Conservation (phyloP, 2,888 invertebrate species). For the Galerucella pusilla region DNA sequence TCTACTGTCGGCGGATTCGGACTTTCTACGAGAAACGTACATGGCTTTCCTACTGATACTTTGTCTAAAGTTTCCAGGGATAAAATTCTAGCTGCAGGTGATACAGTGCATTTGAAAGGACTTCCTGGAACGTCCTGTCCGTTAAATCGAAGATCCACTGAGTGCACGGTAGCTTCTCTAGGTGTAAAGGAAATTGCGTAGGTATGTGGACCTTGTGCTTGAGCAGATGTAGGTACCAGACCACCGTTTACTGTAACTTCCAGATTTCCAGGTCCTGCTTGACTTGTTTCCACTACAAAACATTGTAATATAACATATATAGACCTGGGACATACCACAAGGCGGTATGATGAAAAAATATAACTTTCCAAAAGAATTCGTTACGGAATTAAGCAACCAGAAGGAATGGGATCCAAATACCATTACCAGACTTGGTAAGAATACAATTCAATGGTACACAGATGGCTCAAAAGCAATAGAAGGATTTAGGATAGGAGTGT, state of each 20-base stretch:
- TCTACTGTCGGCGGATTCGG: conserved; percentile 85
- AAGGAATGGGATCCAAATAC: too few relatives aligned
- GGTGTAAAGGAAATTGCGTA: conserved; percentile 98
- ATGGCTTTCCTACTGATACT: conserved; percentile 86
- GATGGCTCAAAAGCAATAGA: too few relatives aligned
- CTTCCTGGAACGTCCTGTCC: conserved; percentile 94
- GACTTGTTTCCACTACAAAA: conserved; percentile 90
- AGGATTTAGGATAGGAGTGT: too few relatives aligned
- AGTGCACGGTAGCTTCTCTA: conserved; percentile 88
- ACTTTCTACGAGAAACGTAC: conserved; percentile 89
- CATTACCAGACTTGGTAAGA: too few relatives aligned
- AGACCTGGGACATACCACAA: too few relatives aligned
- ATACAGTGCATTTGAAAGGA: conserved; percentile 83
- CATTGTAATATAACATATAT: too few relatives aligned
- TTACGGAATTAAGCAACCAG: too few relatives aligned
- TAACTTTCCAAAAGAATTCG: too few relatives aligned
- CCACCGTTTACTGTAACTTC: conserved; percentile 99
- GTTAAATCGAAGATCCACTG: conserved; percentile 95
- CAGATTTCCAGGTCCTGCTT: conserved; percentile 97
- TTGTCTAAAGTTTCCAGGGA: conserved; percentile 89
- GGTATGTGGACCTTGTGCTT: conserved; percentile 95
- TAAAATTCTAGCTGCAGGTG: conserved; percentile 86
- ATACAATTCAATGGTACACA: too few relatives aligned
- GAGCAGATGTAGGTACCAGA: conserved; percentile 94
- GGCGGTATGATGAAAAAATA: too few relatives aligned